Evolutionary conservation across 2,888 invertebrate genomes (phyloP), one percentile per base, ranked within the genome.

Genomic region (Augochlorella aurata): DNA sequence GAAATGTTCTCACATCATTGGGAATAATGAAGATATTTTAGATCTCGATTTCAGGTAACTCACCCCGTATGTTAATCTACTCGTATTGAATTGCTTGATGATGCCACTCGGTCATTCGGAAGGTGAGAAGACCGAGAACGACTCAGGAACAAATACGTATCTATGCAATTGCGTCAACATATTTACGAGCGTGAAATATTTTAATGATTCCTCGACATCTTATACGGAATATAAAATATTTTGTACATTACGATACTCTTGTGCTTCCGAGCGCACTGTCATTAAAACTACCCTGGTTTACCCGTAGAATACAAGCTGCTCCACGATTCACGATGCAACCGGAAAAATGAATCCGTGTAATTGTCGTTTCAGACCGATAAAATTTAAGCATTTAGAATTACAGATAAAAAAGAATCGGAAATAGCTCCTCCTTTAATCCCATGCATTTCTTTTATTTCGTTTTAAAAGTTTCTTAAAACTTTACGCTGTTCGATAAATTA

Each of bases 111-210:
- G 77, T 72, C 16, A 24, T 16, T 58, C 16, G 44, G 21, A 63
- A 29, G 3, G 16, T 24, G 21, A 44, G 47, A 79, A 67, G 21
- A 83, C 21, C 45, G 67, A 69, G 67, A 67, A 79, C 14, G 10
- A 69, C 63, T 70, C 29, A 80, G 83, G 77, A 84, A 80, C 76
- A 68, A 68, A 66, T 5, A 38, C 7, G 16, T 58, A 29, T 58
- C 58, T 52, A 66, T 12, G 69, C 61, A 70, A 67, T 61, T 63
- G 44, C 18, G 38, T 82, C 47, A 66, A 81, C 44, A 67, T 24
- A 67, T 50, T 61, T n/a, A 49, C 9, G n/a, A 61, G 24, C 44
- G 38, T 14, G 52, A 68, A 67, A 52, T 74, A 61, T 68, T n/a
- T 75, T 38, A 65, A 24, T 66, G 63, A 83, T 38, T 63, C 12